Conservation (phyloP, 2,113 vertebrate species). For the Myrmecophaga tridactyla region DNA sequence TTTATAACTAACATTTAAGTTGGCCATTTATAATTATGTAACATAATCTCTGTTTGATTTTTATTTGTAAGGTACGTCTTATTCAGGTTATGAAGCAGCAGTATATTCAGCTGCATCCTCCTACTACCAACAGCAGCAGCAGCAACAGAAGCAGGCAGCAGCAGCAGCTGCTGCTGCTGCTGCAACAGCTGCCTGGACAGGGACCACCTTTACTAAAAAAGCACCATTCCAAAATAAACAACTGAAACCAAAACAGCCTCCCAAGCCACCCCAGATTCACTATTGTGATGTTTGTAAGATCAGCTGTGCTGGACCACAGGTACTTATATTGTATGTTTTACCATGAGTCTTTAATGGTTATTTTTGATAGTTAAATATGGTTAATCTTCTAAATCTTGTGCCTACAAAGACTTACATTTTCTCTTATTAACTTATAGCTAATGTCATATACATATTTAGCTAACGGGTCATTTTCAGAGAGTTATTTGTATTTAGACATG, state of each 20-base stretch:
- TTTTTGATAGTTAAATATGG: constrained; percentile 47
- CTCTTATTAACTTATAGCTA: background rate
- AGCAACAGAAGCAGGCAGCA: constrained; percentile 92
- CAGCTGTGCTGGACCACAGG: constrained; percentile 99
- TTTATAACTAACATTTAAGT: constrained; percentile 29
- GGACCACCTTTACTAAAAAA: constrained; percentile 97
- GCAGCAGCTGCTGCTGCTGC: constrained; percentile 93
- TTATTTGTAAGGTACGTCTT: constrained; percentile 90
- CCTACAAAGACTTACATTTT: background rate
- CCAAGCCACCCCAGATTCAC: constrained; percentile 98
- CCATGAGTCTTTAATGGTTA: background rate
- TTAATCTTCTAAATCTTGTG: background rate
- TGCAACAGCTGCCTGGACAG: constrained; percentile 95
- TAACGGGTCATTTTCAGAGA: background rate
- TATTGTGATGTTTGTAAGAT: constrained; percentile 99
- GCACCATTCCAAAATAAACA: constrained; percentile 97
- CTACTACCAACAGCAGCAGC: constrained; percentile 97
- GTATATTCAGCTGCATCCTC: constrained; percentile 98
- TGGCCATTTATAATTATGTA: constrained; percentile 63
- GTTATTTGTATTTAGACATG: constrained; percentile 2
- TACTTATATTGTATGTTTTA: constrained; percentile 78
- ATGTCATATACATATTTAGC: background rate
- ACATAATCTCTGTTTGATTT: constrained; percentile 77
- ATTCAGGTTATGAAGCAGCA: constrained; percentile 98
- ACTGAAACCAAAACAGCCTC: constrained; percentile 96